Evolutionary conservation across 2,113 vertebrate species (phyloP).

Genomic region (Haliaeetus leucogaster): DNA sequence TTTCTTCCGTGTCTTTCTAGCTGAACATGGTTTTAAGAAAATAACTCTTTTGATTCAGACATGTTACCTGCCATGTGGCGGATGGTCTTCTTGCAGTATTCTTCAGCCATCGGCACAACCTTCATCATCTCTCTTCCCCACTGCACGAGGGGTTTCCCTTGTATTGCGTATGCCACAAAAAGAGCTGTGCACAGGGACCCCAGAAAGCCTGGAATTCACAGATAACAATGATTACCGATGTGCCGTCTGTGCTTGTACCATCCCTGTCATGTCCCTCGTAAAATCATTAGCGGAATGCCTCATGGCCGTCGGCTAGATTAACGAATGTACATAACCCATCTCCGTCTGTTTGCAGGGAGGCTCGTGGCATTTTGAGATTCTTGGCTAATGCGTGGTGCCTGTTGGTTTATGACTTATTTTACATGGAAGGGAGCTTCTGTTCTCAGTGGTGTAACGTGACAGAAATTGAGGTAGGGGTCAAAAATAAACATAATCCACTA

Average conservation of each 20-base stretch:
- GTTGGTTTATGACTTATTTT: neutral
- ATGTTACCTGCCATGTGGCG: conserved; percentile 90
- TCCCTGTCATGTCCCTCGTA: neutral
- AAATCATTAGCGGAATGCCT: neutral
- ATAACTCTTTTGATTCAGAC: neutral
- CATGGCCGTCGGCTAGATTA: neutral
- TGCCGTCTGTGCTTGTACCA: neutral
- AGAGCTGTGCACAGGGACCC: conserved; percentile 90
- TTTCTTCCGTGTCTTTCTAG: neutral
- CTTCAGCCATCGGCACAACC: conserved; percentile 85
- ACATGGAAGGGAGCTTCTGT: neutral
- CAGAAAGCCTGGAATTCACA: conserved; percentile 83
- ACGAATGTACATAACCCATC: neutral
- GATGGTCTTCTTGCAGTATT: conserved; percentile 93
- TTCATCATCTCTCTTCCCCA: conserved; percentile 94
- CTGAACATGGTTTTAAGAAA: neutral
- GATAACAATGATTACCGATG: neutral
- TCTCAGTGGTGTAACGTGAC: neutral
- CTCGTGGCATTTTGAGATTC: neutral
- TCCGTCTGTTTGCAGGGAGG: neutral
- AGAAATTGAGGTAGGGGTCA: conserved; percentile 13
- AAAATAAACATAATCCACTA: conserved; percentile 11
- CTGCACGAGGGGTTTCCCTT: conserved; percentile 84
- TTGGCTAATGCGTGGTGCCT: neutral
- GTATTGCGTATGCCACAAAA: conserved; percentile 89